Evolutionary conservation across 1,140 invertebrate species (phyloP).

Genomic region (Sitobion miscanthi): DNA sequence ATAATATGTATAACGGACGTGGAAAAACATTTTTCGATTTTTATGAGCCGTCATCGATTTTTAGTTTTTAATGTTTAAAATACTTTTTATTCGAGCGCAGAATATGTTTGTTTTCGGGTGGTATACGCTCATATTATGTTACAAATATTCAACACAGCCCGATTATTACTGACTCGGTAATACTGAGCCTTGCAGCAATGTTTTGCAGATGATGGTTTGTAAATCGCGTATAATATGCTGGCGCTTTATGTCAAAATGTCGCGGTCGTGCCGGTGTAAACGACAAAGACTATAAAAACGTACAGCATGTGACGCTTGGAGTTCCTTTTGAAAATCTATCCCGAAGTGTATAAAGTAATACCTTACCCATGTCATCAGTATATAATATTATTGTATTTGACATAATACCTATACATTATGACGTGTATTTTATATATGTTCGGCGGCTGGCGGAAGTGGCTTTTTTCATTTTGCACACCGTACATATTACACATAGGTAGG

Average conservation of each 20-base stretch:
- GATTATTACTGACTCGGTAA: not conserved
- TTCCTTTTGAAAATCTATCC: constrained; percentile 9
- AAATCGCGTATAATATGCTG: not conserved
- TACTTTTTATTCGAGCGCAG: not conserved
- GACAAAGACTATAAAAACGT: not conserved
- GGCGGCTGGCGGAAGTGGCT: no score
- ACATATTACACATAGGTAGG: not conserved
- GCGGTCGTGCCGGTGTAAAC: not conserved
- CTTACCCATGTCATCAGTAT: not conserved
- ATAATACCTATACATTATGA: no score
- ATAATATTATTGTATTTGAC: not conserved
- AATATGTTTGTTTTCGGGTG: not conserved
- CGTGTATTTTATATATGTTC: not conserved
- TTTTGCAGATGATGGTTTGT: not conserved
- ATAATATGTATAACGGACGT: not conserved
- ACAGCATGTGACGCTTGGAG: not conserved
- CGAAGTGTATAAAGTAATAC: not conserved
- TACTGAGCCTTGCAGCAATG: not conserved
- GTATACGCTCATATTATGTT: not conserved
- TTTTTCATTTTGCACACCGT: not conserved
- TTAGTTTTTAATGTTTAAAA: not conserved
- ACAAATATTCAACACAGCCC: not conserved
- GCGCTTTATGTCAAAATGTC: not conserved
- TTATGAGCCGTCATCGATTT: not conserved
- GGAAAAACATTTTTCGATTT: not conserved